These are phyloP conservation scores for Thomomys bottae DNA, from an alignment of 2,113 vertebrate species.

Conservation along the genomic window DNA sequence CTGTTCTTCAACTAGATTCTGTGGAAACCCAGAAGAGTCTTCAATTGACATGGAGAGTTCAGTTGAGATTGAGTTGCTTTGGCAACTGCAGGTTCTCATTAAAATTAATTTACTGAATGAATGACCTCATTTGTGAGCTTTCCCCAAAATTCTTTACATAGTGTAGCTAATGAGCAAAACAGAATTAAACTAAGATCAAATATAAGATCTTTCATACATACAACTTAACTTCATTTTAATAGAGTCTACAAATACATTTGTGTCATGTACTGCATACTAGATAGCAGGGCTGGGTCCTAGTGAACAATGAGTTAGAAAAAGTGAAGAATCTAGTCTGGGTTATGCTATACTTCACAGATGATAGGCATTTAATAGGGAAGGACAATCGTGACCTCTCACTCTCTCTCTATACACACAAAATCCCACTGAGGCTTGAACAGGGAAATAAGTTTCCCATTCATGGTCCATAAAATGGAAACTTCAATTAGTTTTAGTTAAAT, in stretches of 20 bases:
- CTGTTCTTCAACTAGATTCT: neutral
- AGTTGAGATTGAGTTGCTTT: neutral
- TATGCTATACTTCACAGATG: neutral
- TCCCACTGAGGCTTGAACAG: neutral
- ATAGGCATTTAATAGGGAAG: neutral
- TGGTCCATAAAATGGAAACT: neutral
- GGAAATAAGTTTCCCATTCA: neutral
- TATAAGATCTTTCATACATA: neutral
- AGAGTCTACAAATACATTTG: neutral
- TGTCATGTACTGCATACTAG: neutral
- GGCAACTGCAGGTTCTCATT: slow-evolving; percentile 22
- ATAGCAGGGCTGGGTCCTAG: neutral
- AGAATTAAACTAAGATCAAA: slow-evolving; percentile 16
- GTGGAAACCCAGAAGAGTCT: slow-evolving; percentile 31
- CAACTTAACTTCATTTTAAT: slow-evolving; percentile 11
- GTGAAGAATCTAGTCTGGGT: neutral
- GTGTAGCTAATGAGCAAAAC: slow-evolving; percentile 50
- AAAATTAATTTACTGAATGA: slow-evolving; percentile 31
- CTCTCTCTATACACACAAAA: neutral
- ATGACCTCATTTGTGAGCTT: neutral
- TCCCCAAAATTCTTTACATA: slow-evolving; percentile 27
- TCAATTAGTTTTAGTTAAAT: slow-evolving; percentile 16
- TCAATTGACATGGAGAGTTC: neutral
- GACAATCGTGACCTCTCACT: neutral
- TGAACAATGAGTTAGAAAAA: neutral